A percentile compares a stretch with the other conserved stretches of the same genome.
phyloP scores from a whole-genome alignment of 2,113 vertebrate genomes.

The Eurypyga helias region DNA sequence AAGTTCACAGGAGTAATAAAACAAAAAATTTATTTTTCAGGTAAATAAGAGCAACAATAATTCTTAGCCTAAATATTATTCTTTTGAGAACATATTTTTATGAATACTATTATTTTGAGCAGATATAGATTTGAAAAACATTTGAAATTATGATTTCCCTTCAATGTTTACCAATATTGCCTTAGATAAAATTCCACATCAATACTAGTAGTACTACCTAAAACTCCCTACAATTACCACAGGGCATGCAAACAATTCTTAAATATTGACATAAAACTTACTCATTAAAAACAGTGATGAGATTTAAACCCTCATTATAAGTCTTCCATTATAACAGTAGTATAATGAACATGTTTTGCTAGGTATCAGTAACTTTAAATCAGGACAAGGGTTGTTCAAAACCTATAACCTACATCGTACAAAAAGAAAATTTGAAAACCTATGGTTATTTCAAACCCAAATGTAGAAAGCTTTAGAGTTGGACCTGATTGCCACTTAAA shows the following conservation, averaged over 20 bases:
- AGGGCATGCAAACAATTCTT: neutral
- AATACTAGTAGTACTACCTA: neutral
- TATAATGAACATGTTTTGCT: neutral
- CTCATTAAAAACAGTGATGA: neutral
- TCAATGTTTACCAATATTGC: neutral
- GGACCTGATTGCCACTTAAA: neutral
- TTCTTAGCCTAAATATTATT: neutral
- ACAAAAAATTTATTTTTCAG: neutral
- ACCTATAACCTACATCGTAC: accelerated
- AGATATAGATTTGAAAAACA: neutral
- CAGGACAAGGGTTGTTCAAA: neutral
- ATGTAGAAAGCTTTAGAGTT: neutral
- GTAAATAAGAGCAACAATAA: neutral
- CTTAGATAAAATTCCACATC: neutral
- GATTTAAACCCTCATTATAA: neutral
- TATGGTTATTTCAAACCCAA: neutral
- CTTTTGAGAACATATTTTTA: neutral
- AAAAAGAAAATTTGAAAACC: neutral
- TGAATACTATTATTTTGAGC: neutral
- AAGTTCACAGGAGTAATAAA: neutral
- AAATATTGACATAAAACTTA: neutral
- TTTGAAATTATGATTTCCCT: neutral
- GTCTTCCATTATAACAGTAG: neutral
- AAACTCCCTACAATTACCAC: neutral
- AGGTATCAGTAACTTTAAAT: neutral